phyloP scores from a whole-genome alignment of 23 tunicate species.

The Botrylloides violaceus region DNA sequence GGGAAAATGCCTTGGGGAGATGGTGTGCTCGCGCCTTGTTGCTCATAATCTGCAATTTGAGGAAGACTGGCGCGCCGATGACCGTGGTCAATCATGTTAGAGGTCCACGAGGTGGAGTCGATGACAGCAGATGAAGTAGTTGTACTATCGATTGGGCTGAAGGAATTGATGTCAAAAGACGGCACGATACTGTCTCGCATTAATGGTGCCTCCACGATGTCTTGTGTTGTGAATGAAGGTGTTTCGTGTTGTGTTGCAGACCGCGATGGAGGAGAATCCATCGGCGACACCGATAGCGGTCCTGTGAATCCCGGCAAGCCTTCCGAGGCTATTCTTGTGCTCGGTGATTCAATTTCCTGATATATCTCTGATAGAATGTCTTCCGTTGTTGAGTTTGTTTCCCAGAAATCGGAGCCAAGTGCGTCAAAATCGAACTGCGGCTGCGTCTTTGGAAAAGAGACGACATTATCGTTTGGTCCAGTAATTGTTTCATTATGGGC shows the following conservation, averaged over 20 bases:
- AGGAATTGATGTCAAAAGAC: neutral
- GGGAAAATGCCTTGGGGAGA: neutral
- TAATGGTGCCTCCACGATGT: neutral
- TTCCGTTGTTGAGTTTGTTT: conserved; percentile 3
- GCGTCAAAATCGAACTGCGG: conserved; percentile 1
- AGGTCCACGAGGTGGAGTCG: neutral
- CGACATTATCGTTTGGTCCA: conserved; percentile 20
- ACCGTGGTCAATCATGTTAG: neutral
- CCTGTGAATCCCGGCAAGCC: neutral
- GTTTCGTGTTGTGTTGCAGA: neutral
- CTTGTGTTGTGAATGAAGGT: neutral
- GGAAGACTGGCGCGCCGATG: conserved; percentile 27
- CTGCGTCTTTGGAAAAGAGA: conserved; percentile 29
- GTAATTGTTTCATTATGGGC: conserved; percentile 6
- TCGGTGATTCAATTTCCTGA: neutral
- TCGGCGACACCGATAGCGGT: neutral
- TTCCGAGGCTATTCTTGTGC: neutral
- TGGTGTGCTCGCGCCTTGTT: neutral
- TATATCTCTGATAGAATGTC: conserved; percentile 1
- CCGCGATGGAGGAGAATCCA: neutral
- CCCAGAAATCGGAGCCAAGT: conserved; percentile 7
- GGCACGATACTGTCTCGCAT: neutral
- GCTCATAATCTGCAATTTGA: neutral
- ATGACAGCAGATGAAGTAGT: neutral
- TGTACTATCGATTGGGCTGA: neutral